Evolutionary conservation across 2,113 vertebrate species (phyloP), one percentile per base, ranked within the genome.

Genomic region (Rissa tridactyla): DNA sequence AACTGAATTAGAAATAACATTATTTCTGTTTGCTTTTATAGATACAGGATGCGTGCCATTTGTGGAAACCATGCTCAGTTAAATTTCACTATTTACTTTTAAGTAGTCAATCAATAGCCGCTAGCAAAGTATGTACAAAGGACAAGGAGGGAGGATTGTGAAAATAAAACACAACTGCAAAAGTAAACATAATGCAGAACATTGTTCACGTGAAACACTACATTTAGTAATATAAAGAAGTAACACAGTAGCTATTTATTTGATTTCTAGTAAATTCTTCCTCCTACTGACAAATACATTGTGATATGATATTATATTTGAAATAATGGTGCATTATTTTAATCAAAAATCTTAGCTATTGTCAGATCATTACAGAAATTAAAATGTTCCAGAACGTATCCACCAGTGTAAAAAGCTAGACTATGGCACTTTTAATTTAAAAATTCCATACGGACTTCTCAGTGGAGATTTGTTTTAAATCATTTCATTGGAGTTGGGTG

Each of bases 61-160:
- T 92, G 79, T 69, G 62, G 79, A 93, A 69, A 46, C 44, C 21
- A 70, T 68, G 55, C 30, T 54, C 36, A 57, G 94, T 77, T 95
- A 96, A 86, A 93, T 96, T 80, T 93, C 42, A 82, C 52, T 96
- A 54, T 94, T 97, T 97, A 70, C 96, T 97, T 98, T 97, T 49
- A 86, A 97, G 86, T 29, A 91, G 76, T 86, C 81, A 73, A 54
- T 95, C 92, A 91, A 64, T 96, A 83, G 46, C 86, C n/a, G 46
- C 90, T 91, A 96, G 47, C 80, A 97, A 97, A 97, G 77, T 96
- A 81, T 96, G 89, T 96, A 96, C 93, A 97, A 93, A 97, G 95
- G 84, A 90, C 75, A 95, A 82, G 92, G 55, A 90, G n/a, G 57
- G 44, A 64, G n/a, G 29, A 86, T 97, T 91, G 94, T 94, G 93